Percentiles rank a stretch among this genome's conserved stretches.
These are phyloP conservation scores for Lymantria monacha DNA, from an alignment of 2,888 invertebrate genomes.

Conservation along the genomic window DNA sequence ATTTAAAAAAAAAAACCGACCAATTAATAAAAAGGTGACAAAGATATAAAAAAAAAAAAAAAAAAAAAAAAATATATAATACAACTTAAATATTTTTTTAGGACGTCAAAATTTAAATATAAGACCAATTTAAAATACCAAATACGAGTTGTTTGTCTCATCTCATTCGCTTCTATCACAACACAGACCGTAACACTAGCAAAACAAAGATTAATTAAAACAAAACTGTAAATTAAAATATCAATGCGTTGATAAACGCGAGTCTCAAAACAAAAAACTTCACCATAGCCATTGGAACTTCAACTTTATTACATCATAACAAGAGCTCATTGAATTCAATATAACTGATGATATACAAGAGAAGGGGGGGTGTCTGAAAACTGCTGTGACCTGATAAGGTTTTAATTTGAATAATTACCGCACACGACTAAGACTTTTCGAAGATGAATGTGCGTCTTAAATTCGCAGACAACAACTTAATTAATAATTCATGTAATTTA, in stretches of 20 bases:
- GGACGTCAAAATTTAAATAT: too few relatives aligned
- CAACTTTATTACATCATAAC: constrained; percentile 19
- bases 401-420: constrained; percentile 75
- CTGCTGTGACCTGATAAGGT: constrained; percentile 69
- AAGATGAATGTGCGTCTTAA: constrained; percentile 66
- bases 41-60: too few relatives aligned
- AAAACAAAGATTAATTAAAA: constrained; percentile 47
- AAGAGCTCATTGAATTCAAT: constrained; percentile 24
- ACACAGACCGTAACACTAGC: constrained; percentile 12
- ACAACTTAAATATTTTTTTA: too few relatives aligned
- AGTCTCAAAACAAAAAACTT: constrained; percentile 29
- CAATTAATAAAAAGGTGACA: too few relatives aligned
- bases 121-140: too few relatives aligned
- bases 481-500: constrained; percentile 33
- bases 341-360: constrained; percentile 22
- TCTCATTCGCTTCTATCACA: not conserved
- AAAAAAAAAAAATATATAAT: too few relatives aligned
- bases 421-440: constrained; percentile 53
- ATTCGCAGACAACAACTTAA: constrained; percentile 40
- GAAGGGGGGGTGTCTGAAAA: constrained; percentile 60
- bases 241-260: constrained; percentile 43
- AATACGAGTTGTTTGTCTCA: too few relatives aligned
- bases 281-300: constrained; percentile 11
- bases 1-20: too few relatives aligned
- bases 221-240: constrained; percentile 47